A percentile compares a stretch with the other conserved stretches of the same genome.
Evolutionary conservation across 2,797 vertebrate genomes (phyloP).

Genomic region (Remorina albescens): DNA sequence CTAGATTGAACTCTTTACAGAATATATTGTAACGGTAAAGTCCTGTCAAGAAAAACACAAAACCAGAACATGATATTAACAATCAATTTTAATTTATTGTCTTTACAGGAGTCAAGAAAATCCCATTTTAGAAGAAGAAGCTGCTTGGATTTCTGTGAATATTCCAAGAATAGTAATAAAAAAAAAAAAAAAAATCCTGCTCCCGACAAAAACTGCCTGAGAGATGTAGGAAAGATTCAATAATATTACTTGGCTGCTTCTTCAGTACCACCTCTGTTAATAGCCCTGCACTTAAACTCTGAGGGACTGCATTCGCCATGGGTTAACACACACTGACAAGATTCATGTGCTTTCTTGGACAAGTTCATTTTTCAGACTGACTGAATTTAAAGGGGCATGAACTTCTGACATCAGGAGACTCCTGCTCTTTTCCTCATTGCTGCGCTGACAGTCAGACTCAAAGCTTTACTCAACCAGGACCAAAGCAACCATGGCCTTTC

Average conservation of each 20-base stretch:
- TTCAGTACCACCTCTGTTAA: conserved; percentile 33
- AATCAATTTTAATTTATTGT: conserved; percentile 5
- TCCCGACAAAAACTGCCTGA: conserved; percentile 1
- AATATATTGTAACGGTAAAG: background rate
- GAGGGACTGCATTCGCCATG: conserved; percentile 16
- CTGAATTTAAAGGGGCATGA: conserved; percentile 19
- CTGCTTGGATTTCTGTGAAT: conserved; percentile 42
- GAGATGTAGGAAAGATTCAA: background rate
- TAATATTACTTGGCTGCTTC: conserved; percentile 17
- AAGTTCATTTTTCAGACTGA: conserved; percentile 21
- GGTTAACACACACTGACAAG: conserved; percentile 16
- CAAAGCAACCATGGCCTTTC: conserved; percentile 47
- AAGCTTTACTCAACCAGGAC: conserved; percentile 65
- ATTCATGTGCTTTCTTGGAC: conserved; percentile 4
- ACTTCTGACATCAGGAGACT: background rate
- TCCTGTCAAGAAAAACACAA: background rate
- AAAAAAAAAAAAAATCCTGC: conserved; percentile 6
- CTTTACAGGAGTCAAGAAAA: conserved; percentile 38
- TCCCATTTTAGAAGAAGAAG: conserved; percentile 10
- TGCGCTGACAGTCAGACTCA: conserved; percentile 13
- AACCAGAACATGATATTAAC: conserved; percentile 17
- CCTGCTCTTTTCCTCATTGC: conserved; percentile 8
- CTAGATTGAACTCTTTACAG: background rate
- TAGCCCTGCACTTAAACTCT: conserved; percentile 36
- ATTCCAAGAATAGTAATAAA: conserved; percentile 9